phyloP scores from a whole-genome alignment of 92 coral and sea anemone genomes.

The Palythoa caribaeorum region DNA sequence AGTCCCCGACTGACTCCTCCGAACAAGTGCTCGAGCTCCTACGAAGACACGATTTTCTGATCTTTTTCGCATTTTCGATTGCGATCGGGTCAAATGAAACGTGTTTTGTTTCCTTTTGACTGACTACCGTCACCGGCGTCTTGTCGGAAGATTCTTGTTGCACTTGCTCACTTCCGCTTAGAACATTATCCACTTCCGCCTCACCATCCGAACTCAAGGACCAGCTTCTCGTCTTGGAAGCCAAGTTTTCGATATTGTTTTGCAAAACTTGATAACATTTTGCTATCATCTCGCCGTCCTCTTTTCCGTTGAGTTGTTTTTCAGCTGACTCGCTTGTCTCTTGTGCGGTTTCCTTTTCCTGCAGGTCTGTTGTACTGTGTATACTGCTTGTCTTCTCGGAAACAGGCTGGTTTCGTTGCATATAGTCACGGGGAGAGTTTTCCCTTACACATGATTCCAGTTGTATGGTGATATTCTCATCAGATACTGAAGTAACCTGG shows the following conservation, averaged over 20 bases:
- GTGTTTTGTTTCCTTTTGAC: constrained; percentile 39
- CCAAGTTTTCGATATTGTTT: constrained; percentile 25
- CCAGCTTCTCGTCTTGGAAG: constrained; percentile 46
- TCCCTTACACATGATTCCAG: constrained; percentile 46
- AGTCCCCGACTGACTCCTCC: constrained; percentile 80
- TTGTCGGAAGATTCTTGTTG: neutral
- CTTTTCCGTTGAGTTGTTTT: neutral
- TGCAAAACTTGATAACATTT: constrained; percentile 40
- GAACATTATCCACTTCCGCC: constrained; percentile 1
- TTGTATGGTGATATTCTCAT: constrained; percentile 69
- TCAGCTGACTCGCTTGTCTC: neutral
- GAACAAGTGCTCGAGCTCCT: constrained; percentile 86
- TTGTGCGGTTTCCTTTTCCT: neutral
- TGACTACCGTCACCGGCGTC: neutral
- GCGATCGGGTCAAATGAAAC: constrained; percentile 37
- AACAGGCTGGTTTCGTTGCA: neutral
- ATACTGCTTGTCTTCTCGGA: neutral
- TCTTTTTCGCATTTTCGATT: constrained; percentile 56
- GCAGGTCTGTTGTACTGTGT: neutral
- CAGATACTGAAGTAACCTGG: constrained; percentile 72
- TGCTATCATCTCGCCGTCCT: constrained; percentile 37
- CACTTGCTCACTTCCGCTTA: neutral
- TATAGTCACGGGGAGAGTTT: neutral
- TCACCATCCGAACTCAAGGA: constrained; percentile 45
- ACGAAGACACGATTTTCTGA: constrained; percentile 76